Evolutionary conservation across 2,888 invertebrate species (phyloP).

Genomic region (Frankliniella intonsa): DNA sequence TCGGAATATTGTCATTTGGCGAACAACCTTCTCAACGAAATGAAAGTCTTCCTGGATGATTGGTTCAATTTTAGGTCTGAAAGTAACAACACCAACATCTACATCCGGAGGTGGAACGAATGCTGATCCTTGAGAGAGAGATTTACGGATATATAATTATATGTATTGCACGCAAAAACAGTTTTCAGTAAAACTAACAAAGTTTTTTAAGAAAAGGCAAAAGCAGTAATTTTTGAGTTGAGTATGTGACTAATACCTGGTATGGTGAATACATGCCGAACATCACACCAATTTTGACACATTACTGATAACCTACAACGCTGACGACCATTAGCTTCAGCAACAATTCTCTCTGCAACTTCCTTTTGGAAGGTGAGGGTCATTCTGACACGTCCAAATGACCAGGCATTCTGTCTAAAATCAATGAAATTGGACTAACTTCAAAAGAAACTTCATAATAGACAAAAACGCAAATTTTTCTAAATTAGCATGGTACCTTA

Average conservation of each 20-base stretch:
- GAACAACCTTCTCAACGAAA: constrained; percentile 81
- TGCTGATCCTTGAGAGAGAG: constrained; percentile 53
- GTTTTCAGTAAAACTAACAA: constrained; percentile 31
- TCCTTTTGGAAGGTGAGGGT: constrained; percentile 97
- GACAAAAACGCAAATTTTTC: constrained; percentile 33
- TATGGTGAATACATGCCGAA: constrained; percentile 78
- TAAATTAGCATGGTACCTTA: constrained; percentile 56
- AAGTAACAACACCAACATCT: constrained; percentile 90
- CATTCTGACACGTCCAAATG: constrained; percentile 76
- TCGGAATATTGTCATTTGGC: constrained; percentile 81
- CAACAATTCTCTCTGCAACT: constrained; percentile 88
- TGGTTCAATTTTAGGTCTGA: constrained; percentile 74
- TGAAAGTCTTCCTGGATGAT: constrained; percentile 71
- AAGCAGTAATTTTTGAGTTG: not conserved
- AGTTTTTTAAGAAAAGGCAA: not conserved
- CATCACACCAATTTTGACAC: constrained; percentile 88
- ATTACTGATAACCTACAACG: constrained; percentile 89
- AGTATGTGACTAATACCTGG: constrained; percentile 55
- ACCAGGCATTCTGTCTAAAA: constrained; percentile 60
- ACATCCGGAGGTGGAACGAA: constrained; percentile 95
- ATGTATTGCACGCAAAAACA: too few relatives aligned
- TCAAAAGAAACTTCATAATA: not conserved
- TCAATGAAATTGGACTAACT: not conserved
- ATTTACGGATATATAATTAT: not conserved
- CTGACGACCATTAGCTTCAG: constrained; percentile 60